Conservation (phyloP, 2,797 vertebrate species). For the Oceanodroma leucorhoa region DNA sequence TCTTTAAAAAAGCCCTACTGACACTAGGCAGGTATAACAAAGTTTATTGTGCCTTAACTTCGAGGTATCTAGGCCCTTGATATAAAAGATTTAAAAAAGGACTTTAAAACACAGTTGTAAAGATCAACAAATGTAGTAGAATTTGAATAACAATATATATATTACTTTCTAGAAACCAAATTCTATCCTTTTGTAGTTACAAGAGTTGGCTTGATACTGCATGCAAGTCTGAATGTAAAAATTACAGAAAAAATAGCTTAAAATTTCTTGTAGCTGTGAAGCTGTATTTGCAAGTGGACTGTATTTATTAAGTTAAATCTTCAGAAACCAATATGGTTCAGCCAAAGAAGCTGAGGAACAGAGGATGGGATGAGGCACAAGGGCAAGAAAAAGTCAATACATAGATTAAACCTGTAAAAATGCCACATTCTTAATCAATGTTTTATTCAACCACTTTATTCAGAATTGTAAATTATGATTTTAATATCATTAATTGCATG, state of each 20-base stretch:
- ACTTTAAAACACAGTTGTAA: not conserved
- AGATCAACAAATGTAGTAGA: not conserved
- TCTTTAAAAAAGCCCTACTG: not conserved
- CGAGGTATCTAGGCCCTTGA: not conserved
- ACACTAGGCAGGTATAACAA: not conserved
- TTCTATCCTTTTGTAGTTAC: not conserved
- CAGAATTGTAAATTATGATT: not conserved
- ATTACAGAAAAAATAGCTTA: not conserved
- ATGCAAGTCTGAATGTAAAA: not conserved
- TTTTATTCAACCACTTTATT: not conserved
- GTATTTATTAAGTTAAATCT: not conserved
- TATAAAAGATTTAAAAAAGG: not conserved
- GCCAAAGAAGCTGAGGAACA: not conserved
- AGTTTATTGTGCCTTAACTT: not conserved
- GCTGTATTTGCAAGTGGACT: not conserved
- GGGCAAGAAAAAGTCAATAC: not conserved
- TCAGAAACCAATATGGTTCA: not conserved
- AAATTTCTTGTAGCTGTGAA: not conserved
- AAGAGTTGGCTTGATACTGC: not conserved
- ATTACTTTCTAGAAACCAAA: not conserved
- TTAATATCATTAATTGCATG: not conserved
- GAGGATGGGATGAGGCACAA: not conserved
- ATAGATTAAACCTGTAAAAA: not conserved
- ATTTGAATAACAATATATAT: not conserved
- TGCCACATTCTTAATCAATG: rapidly evolving